Conservation (phyloP, 2,888 invertebrate genomes). For the Anoplius nigerrimus region DNA sequence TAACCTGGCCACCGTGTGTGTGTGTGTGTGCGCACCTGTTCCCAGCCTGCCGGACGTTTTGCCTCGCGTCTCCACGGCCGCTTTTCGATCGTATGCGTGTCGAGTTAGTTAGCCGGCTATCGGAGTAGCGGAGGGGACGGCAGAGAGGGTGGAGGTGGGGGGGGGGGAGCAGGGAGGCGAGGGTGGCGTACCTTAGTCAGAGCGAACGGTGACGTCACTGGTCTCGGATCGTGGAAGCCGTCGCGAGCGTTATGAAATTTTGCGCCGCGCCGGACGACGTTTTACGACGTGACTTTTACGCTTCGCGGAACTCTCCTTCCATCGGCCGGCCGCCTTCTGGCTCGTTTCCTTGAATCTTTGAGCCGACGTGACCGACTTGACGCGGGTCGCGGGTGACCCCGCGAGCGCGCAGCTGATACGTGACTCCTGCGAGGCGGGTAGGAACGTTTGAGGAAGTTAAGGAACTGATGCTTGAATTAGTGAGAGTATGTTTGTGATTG, state of each 20-base stretch:
- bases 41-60: constrained; percentile 33
- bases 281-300: background rate
- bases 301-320: background rate
- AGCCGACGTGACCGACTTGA: too few relatives aligned
- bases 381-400: too few relatives aligned
- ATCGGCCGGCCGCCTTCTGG: background rate
- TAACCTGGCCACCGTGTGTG: constrained; percentile 46
- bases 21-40: constrained; percentile 55
- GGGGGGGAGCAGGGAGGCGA: too few relatives aligned
- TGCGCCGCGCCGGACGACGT: too few relatives aligned
- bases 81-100: constrained; percentile 26
- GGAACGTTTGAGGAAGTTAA: too few relatives aligned
- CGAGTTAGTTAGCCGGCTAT: background rate
- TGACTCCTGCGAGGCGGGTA: too few relatives aligned
- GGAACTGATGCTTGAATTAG: too few relatives aligned
- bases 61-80: constrained; percentile 28
- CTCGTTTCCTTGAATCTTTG: too few relatives aligned
- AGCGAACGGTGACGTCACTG: constrained; percentile 38
- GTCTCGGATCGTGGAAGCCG: constrained; percentile 24
- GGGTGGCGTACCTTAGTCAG: too few relatives aligned
- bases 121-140: background rate
- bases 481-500: too few relatives aligned
- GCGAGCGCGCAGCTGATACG: too few relatives aligned
- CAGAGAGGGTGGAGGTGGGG: too few relatives aligned
- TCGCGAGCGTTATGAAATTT: constrained; percentile 17